phyloP scores from a whole-genome alignment of 2,797 vertebrate genomes.

The Cirrhinus molitorella region DNA sequence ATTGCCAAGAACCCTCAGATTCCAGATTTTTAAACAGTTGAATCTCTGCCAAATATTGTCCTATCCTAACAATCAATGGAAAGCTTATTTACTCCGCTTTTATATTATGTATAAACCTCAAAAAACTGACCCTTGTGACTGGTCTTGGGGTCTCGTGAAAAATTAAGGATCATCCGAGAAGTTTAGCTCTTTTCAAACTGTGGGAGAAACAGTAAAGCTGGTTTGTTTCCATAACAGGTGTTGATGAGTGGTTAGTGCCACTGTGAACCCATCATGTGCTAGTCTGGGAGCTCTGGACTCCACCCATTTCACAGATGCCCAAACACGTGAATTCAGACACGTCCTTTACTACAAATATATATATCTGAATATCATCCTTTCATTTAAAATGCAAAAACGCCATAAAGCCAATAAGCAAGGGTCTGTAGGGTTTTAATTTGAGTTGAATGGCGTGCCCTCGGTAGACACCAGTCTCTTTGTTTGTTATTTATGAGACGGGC shows the following conservation, averaged over 20 bases:
- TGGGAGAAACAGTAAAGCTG: neutral
- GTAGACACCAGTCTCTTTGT: conserved; percentile 46
- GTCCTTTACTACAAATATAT: neutral
- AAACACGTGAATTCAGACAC: conserved; percentile 29
- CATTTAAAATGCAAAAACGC: neutral
- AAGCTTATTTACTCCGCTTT: too few species aligned
- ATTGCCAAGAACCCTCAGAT: too few species aligned
- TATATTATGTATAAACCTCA: too few species aligned
- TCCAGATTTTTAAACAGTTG: too few species aligned
- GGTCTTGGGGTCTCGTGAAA: neutral
- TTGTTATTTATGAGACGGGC: conserved; percentile 41
- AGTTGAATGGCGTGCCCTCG: neutral
- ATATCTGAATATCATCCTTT: neutral
- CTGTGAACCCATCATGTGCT: conserved; percentile 25
- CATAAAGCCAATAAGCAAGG: neutral
- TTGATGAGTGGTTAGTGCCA: conserved; percentile 10
- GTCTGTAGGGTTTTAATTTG: neutral
- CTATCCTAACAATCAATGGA: too few species aligned
- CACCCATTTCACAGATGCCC: conserved; percentile 33
- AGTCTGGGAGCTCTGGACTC: conserved; percentile 17
- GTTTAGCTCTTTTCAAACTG: neutral
- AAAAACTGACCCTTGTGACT: too few species aligned
- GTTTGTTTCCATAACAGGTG: conserved; percentile 13
- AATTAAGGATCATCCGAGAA: neutral
- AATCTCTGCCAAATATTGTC: too few species aligned